Evolutionary conservation across 2,888 invertebrate genomes (phyloP), one percentile per base, ranked within the genome.

Genomic region (Muschampia plurimacula): DNA sequence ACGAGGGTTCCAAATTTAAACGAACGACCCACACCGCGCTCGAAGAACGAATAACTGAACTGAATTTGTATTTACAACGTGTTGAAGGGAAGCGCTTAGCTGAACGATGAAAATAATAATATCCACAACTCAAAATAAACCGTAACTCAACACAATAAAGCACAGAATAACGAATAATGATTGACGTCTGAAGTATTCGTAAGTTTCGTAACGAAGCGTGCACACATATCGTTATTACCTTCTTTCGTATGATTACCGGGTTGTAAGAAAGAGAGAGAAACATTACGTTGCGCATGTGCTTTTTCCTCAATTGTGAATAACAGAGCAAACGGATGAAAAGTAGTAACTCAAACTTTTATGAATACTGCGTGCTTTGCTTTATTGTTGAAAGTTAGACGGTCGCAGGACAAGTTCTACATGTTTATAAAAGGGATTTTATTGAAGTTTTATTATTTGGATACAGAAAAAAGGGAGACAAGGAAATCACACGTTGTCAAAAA

Each of bases 71-170:
- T 82, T 82, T 83, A 81, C 81, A 81, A 80, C 77, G 78, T 78
- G 77, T 77, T 78, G 78, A 77, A 77, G 74, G 72, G 72, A 72
- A 67, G 84, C 86, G 85, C 86, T 86, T 86, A 82, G 77, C 77
- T 81, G 76, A 76, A 76, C 83, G 81, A 81, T 81, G 82, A 88
- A 89, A 89, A 87, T 88, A 88, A 85, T 86, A 82, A 85, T 76
- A 55, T 62, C 69, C 22, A 15, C 81, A 84, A 79, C 77, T 77
- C 67, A 87, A 84, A 81, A 76, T 79, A 69, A 73, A 80, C 86
- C 82, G 77, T 87, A 87, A 75, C 0, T 0, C 0, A 0, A 28
- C 2, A 0, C n/a, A 1, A 55, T 76, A 76, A 69, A 69, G 44
- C 57, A 71, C 9, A 73, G 59, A 74, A 74, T 76, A 52, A 36